Conservation (phyloP, 23 tunicate genomes). For the Halocynthia roretzi region DNA sequence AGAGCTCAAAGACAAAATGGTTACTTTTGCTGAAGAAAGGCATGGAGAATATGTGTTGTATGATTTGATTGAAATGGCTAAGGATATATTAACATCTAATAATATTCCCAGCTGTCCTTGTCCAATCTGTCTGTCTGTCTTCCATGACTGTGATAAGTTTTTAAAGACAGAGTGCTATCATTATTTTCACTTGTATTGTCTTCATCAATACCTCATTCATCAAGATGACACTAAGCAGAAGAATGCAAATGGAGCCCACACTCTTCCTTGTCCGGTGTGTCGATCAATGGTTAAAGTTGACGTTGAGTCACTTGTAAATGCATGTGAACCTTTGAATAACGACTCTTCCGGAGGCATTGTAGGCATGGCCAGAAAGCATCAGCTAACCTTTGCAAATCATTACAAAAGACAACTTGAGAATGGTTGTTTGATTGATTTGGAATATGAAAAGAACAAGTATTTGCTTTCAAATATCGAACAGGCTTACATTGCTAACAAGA, state of each 20-base stretch:
- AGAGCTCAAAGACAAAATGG: slow-evolving; percentile 7
- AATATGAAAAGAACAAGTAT: slow-evolving; percentile 52
- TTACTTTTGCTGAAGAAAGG: slow-evolving; percentile 2
- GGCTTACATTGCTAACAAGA: not conserved
- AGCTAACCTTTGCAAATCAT: slow-evolving; percentile 14
- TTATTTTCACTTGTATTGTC: slow-evolving; percentile 52
- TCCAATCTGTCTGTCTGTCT: slow-evolving; percentile 39
- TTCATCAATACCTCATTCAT: slow-evolving; percentile 33
- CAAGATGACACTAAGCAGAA: slow-evolving; percentile 7
- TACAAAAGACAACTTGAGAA: slow-evolving; percentile 39
- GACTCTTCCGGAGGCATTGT: slow-evolving; percentile 2
- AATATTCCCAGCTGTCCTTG: slow-evolving; percentile 55
- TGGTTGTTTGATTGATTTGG: slow-evolving; percentile 61
- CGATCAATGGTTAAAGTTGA: slow-evolving; percentile 10
- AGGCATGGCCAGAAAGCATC: slow-evolving; percentile 11
- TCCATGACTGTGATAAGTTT: slow-evolving; percentile 43
- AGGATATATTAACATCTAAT: slow-evolving; percentile 45
- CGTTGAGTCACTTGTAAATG: slow-evolving; percentile 1
- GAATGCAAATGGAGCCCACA: not conserved
- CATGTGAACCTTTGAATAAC: slow-evolving; percentile 12
- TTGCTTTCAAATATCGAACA: slow-evolving; percentile 20
- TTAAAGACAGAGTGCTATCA: slow-evolving; percentile 56
- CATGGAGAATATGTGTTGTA: slow-evolving; percentile 27
- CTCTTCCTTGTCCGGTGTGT: slow-evolving; percentile 69
- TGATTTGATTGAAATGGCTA: slow-evolving; percentile 49